phyloP scores from a whole-genome alignment of 2,888 invertebrate species.

The Octodonta nipae region DNA sequence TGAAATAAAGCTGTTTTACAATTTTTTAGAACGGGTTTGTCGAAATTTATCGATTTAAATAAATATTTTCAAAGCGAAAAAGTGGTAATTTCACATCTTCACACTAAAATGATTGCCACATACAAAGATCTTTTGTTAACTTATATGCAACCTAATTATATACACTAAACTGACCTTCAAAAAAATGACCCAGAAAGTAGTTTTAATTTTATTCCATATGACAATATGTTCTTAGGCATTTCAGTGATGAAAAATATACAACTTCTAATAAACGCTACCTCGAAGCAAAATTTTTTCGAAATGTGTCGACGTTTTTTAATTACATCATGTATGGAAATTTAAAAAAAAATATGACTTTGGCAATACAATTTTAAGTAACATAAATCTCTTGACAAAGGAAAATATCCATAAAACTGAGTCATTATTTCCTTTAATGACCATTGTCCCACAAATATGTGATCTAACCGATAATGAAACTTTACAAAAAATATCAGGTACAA shows the following conservation, averaged over 20 bases:
- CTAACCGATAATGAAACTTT: too few relatives aligned
- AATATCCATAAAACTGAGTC: too few relatives aligned
- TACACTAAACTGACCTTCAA: neutral
- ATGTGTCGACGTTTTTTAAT: neutral
- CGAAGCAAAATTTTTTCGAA: too few relatives aligned
- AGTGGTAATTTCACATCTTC: neutral
- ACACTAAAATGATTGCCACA: neutral
- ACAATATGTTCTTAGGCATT: too few relatives aligned
- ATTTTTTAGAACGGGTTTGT: neutral
- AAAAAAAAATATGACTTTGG: constrained; percentile 1
- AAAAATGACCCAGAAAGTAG: neutral
- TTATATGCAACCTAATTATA: neutral
- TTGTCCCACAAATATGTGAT: too few relatives aligned
- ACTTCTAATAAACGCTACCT: too few relatives aligned
- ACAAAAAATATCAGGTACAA: too few relatives aligned
- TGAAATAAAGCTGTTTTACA: neutral
- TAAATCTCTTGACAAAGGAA: too few relatives aligned
- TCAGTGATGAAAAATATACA: neutral
- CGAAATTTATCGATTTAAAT: neutral
- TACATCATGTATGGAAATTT: too few relatives aligned
- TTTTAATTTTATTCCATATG: too few relatives aligned
- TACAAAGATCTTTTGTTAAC: neutral
- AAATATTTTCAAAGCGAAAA: neutral
- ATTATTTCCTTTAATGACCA: too few relatives aligned
- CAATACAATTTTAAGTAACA: neutral